These are phyloP conservation scores for Lepus europaeus DNA, from an alignment of 2,113 vertebrate species.

Conservation along the genomic window DNA sequence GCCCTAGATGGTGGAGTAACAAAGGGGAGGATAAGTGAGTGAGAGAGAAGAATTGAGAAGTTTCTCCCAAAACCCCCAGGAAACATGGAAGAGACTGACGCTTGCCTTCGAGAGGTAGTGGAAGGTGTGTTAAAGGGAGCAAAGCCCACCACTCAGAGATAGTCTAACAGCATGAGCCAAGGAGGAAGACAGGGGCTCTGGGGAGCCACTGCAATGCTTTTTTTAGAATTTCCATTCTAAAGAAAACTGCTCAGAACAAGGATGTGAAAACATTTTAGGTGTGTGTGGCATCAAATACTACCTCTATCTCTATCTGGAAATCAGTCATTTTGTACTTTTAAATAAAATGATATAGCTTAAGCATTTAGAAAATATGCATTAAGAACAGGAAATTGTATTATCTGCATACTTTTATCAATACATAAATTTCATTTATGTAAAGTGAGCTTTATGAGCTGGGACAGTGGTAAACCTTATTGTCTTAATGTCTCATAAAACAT, in stretches of 20 bases:
- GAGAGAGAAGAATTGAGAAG: not conserved
- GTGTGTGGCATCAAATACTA: not conserved
- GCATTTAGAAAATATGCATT: not conserved
- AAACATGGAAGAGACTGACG: not conserved
- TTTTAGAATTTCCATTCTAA: not conserved
- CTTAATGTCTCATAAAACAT: slow-evolving; percentile 36
- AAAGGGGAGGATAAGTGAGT: not conserved
- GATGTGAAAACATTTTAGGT: not conserved
- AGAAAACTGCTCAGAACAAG: not conserved
- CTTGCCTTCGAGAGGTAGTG: not conserved
- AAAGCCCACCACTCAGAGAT: not conserved
- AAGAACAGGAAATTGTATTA: not conserved
- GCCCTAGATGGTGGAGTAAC: not conserved
- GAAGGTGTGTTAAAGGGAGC: not conserved
- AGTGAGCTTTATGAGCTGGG: not conserved
- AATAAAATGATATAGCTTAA: slow-evolving; percentile 29
- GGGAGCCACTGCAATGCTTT: too few species aligned
- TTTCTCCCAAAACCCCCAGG: not conserved
- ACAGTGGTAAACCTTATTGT: not conserved
- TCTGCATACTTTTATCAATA: not conserved
- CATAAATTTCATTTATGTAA: not conserved
- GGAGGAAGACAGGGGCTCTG: not conserved
- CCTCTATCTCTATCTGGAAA: not conserved
- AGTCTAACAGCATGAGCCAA: not conserved
- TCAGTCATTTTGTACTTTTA: not conserved